Evolutionary conservation across 2,888 invertebrate species (phyloP).

Genomic region (Dicyrtoma fusca): DNA sequence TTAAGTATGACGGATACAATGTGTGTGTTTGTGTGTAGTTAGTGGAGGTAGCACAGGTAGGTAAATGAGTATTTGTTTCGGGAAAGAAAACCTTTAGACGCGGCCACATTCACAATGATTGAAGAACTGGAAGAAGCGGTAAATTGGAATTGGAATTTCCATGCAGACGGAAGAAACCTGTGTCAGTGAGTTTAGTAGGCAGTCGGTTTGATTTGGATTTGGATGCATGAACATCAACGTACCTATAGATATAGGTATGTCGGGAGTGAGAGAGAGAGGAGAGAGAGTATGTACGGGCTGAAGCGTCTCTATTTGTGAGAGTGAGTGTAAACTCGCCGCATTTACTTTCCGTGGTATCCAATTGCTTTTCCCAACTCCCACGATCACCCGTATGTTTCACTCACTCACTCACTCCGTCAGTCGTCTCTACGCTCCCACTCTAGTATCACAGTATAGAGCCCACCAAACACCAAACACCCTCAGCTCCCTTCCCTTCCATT

Average conservation of each 20-base stretch:
- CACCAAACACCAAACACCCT: neutral
- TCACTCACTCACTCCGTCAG: neutral
- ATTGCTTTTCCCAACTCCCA: conserved; percentile 31
- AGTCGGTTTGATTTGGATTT: neutral
- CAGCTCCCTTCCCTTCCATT: neutral
- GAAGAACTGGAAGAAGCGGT: conserved; percentile 38
- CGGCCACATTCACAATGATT: conserved; percentile 34
- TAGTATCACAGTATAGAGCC: neutral
- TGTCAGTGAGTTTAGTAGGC: neutral
- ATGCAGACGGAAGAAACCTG: conserved; percentile 10
- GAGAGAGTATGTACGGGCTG: no score
- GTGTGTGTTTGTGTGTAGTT: no score
- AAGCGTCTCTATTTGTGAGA: no score
- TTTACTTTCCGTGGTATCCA: conserved; percentile 24
- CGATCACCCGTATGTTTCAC: conserved; percentile 30
- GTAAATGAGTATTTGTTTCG: neutral
- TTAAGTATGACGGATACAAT: neutral
- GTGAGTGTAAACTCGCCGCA: conserved; percentile 23
- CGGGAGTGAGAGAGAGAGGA: no score
- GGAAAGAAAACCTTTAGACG: conserved; percentile 8
- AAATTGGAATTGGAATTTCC: conserved; percentile 38
- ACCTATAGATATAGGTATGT: no score
- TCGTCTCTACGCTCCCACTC: neutral
- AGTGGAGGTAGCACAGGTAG: neutral
- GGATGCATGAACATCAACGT: neutral